Evolutionary conservation across 2,113 vertebrate species (phyloP).

Genomic region (Campylomormyrus tamandua): DNA sequence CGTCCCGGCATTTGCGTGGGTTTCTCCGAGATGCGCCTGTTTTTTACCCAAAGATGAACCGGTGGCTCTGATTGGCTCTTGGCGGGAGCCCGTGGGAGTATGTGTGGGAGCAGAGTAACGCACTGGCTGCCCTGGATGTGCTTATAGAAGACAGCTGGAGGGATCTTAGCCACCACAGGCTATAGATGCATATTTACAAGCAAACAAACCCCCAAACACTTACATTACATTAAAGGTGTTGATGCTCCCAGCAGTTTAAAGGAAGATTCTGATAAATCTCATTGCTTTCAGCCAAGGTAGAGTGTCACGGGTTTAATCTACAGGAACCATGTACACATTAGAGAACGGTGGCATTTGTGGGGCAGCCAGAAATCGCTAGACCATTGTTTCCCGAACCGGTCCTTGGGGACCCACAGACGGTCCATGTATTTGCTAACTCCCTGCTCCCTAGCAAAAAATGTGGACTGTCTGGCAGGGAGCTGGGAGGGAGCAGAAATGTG

Average conservation of each 20-base stretch:
- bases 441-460: not conserved
- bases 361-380: not conserved
- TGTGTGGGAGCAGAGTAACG: not conserved
- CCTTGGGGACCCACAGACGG: not conserved
- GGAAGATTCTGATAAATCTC: not conserved
- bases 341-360: not conserved
- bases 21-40: not conserved
- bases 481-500: too few species aligned
- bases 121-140: not conserved
- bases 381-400: not conserved
- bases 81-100: not conserved
- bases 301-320: not conserved
- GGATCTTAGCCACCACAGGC: not conserved
- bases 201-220: not conserved
- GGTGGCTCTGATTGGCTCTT: not conserved
- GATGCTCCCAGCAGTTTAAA: not conserved
- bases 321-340: not conserved
- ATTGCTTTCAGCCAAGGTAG: not conserved
- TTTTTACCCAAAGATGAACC: not conserved
- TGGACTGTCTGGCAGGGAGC: too few species aligned
- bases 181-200: not conserved
- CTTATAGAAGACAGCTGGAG: not conserved
- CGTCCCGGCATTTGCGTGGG: not conserved
- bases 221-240: not conserved
- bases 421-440: not conserved